Evolutionary conservation across 1,140 invertebrate species (phyloP), one percentile per base, ranked within the genome.

Genomic region (Drosophila leontia): DNA sequence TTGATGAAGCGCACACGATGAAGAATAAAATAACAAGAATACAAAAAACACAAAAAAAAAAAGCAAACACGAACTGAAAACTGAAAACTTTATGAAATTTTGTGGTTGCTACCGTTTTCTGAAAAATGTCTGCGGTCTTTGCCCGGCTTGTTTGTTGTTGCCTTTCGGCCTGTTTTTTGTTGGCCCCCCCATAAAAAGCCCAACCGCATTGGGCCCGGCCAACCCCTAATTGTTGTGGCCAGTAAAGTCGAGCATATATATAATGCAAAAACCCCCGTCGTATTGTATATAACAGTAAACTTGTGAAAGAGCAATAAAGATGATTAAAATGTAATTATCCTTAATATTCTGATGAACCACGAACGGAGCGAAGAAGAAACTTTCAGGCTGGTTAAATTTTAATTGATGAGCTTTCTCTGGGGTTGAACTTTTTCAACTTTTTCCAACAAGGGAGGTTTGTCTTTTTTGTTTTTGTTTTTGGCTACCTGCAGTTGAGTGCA

Each of bases 241-340:
- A 76, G 68, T 70, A 65, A 55, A 42, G 35, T 26, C 51, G 37
- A 9, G 12, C 29, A 59, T 48, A 48, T 79, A 78, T 74, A 91
- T 75, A 80, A 75, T 86, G 86, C 80, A 68, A 81, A 76, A 69
- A 50, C 13, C 15, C 4, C 26, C 67, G 55, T 76, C 58, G 71
- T 75, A 75, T 84, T 71, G 81, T 85, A 91, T 60, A 90, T 90
- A 90, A 59, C 85, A 91, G 85, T 85, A 80, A 90, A 90, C 63
- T 85, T 90, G 85, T 90, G 61, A 91, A 91, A 91, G 90, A 81
- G 90, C 90, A 91, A 91, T 91, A 87, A 91, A 91, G 82, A 91
- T 91, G 82, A 91, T 91, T 91, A 91, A 91, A 91, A 91, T 91
- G 90, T 91, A 91, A 91, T 91, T 91, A 91, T 86, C 78, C 80